Conservation (phyloP, 2,113 vertebrate species). For the Beaufortia kweichowensis region DNA sequence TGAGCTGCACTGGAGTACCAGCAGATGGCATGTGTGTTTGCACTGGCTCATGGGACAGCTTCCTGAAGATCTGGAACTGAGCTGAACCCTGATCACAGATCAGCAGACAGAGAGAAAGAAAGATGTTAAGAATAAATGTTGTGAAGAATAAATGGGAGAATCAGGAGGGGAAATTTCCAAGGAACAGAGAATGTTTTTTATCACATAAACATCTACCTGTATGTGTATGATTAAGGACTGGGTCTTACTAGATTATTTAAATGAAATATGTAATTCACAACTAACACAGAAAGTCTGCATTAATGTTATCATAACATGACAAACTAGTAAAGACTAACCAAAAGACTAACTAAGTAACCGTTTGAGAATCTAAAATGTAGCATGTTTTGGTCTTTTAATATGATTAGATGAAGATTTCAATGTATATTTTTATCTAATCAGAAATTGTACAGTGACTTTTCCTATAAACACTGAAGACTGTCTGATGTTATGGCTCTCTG, state of each 20-base stretch:
- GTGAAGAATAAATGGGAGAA: slow-evolving; percentile 1
- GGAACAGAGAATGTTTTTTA: neutral
- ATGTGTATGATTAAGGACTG: neutral
- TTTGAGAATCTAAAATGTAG: slow-evolving; percentile 53
- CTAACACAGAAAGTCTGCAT: slow-evolving; percentile 38
- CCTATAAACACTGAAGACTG: slow-evolving; percentile 28
- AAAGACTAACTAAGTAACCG: slow-evolving; percentile 19
- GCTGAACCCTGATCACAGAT: neutral
- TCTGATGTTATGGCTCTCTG: slow-evolving; percentile 41
- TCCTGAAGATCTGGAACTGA: slow-evolving; percentile 86
- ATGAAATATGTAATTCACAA: slow-evolving; percentile 53
- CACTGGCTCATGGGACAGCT: slow-evolving; percentile 99
- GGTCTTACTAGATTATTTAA: slow-evolving; percentile 41
- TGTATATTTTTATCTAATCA: slow-evolving; percentile 65
- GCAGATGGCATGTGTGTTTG: slow-evolving; percentile 94
- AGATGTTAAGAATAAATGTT: neutral
- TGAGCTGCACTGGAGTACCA: slow-evolving; percentile 96
- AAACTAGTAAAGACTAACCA: slow-evolving; percentile 50
- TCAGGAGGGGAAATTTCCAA: neutral
- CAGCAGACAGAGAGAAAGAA: slow-evolving; percentile 3
- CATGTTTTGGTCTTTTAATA: slow-evolving; percentile 49
- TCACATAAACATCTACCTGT: neutral
- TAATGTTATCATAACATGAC: slow-evolving; percentile 33
- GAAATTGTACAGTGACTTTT: slow-evolving; percentile 58
- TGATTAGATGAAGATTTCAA: slow-evolving; percentile 55